These are phyloP conservation scores for Chloroceryle aenea DNA, from an alignment of 2,113 vertebrate species.

Conservation along the genomic window DNA sequence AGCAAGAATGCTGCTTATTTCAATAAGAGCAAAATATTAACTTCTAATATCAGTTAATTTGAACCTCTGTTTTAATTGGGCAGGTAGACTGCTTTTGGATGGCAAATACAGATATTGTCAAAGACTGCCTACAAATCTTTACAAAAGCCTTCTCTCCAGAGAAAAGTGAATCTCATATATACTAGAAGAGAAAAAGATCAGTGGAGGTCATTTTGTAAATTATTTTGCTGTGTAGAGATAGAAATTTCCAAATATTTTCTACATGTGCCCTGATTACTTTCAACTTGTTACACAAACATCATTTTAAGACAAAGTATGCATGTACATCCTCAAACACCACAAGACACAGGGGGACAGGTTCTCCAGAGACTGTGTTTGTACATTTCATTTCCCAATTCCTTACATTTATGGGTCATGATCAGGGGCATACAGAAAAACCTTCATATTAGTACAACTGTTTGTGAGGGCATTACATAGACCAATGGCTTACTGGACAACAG, in stretches of 20 bases:
- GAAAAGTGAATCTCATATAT: not conserved
- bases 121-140: not conserved
- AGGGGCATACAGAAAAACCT: not conserved
- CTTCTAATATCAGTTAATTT: not conserved
- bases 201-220: not conserved
- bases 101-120: not conserved
- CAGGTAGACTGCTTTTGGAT: not conserved
- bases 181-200: not conserved
- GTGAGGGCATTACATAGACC: no score
- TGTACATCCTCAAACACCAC: fast-evolving
- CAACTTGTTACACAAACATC: not conserved
- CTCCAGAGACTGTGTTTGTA: not conserved
- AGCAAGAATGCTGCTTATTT: not conserved
- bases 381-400: not conserved
- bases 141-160: not conserved
- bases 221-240: not conserved
- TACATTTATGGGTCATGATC: not conserved
- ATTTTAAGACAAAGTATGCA: not conserved
- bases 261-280: not conserved
- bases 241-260: not conserved
- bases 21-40: not conserved
- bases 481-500: fast-evolving
- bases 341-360: not conserved
- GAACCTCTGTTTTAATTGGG: slow-evolving; percentile 7
- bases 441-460: not conserved